Evolutionary conservation across 2,888 invertebrate genomes (phyloP), one percentile per base, ranked within the genome.

Genomic region (Eubasilissa splendida): DNA sequence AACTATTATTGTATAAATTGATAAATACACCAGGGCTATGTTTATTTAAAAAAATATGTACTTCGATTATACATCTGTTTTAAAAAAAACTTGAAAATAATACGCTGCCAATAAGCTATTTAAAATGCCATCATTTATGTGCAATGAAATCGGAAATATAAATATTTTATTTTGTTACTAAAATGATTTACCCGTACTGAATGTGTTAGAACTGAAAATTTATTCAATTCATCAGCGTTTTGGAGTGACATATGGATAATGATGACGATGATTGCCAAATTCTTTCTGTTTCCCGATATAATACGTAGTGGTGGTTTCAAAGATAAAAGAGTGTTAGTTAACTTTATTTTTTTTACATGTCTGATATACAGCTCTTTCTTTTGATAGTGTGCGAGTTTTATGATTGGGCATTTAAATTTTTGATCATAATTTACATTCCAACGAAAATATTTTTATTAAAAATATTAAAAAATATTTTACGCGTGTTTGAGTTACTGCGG

Each of bases 201-300:
- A 70, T 1, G 70, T 11, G 70, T 70, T 52, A 14, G 12, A 68
- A 70, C 53, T 50, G 63, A 68, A 22, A 52, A 70, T 70, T 70
- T 70, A 10, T 14, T 70, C 14, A 70, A 70, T 52, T 53, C 53
- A 52, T 70, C 22, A 70, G 22, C 70, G 53, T 70, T 22, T 14
- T 70, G 10, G 14, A 70, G 58, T 73, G 73, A 73, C 73, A 73
- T 10, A 58, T 12, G 10, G 58, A 58, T 73, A 56, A 56, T 73
- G 33, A 73, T 42, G 58, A 73, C 73, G 54, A 73, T 73, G 58
- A 73, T 73, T 58, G 58, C 58, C 58, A 58, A 73, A 73, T 58
- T 56, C 73, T 58, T 31, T 59, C 53, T 68, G 68, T 68, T 22
- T 14, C 31, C 14, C 52, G 12, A 12, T 22, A 63, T 70, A 52